Evolutionary conservation across 2,888 invertebrate genomes (phyloP), one percentile per base, ranked within the genome.

Genomic region (Leptopterna dolabrata): DNA sequence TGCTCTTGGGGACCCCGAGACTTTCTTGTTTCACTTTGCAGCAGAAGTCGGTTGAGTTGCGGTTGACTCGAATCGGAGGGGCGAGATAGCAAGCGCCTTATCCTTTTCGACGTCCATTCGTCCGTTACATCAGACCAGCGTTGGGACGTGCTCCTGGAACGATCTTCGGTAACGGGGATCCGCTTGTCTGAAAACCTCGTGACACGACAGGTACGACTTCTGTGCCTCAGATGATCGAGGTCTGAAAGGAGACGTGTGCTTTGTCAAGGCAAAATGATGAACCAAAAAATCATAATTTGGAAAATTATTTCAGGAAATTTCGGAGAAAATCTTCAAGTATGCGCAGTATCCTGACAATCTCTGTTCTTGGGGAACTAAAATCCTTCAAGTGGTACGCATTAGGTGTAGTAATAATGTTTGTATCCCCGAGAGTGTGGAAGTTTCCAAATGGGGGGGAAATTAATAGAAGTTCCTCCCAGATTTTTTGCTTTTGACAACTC

Each of bases 51-150:
- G 47, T 47, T 47, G 47, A 47, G 47, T 47, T 47, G 47, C 47
- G 47, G 47, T 47, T 1, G 47, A 47, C 14, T 47, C 4, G 47
- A 2, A 36, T 4, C 36, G 36, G 36, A 7, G 7, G 7, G 36
- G 36, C 7, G 36, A 36, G 36, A 36, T 36, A 36, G 36, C 36
- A 36, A 36, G 36, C 36, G 36, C 36, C 36, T 36, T 36, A 47
- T 47, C 47, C 47, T 47, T 16, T 47, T 16, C 47, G 16, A 14
- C 47, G 47, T 29, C 13, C 2, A 6, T 16, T 4, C 24, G 70
- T 19, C 70, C 70, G 70, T 70, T 70, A 70, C 70, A 70, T 70
- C 70, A 70, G 70, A 70, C 70, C 70, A 70, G 70, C 9, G 70
- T 70, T 47, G 19, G 70, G 24, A 70, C 70, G 70, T 70, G 70